Percentiles rank a stretch among this genome's conserved stretches.
These are phyloP conservation scores for Caenorhabditis japonica DNA, from an alignment of 2,888 invertebrate genomes.

Conservation along the genomic window DNA sequence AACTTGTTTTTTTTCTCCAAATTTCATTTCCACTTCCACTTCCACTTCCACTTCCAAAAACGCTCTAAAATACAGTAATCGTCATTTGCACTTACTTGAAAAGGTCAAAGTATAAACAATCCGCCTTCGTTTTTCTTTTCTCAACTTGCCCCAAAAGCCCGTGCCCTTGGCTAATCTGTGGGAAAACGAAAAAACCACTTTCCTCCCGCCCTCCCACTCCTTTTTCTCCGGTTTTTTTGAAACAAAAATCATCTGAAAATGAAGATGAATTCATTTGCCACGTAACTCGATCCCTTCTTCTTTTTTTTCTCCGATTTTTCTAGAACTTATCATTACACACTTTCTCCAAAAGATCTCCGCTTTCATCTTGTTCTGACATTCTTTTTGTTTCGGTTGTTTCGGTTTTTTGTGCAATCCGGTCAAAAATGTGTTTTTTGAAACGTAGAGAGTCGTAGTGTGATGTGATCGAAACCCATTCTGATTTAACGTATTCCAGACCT, in stretches of 20 bases:
- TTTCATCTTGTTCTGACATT: too few relatives aligned
- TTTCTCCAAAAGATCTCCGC: background rate
- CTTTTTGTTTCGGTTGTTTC: too few relatives aligned
- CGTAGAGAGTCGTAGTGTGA: background rate
- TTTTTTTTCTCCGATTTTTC: conserved; percentile 4
- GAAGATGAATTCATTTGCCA: conserved; percentile 3
- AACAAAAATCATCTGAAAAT: background rate
- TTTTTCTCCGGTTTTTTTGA: background rate
- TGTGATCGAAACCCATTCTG: too few relatives aligned
- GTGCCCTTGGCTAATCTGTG: conserved; percentile 10
- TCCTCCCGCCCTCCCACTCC: background rate
- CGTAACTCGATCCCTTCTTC: conserved; percentile 8
- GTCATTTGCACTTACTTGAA: too few relatives aligned
- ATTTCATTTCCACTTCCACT: too few relatives aligned
- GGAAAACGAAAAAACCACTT: background rate
- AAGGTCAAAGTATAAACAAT: conserved; percentile 17
- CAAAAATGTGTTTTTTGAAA: conserved; percentile 1
- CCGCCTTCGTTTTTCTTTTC: background rate
- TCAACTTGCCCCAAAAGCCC: conserved; percentile 11
- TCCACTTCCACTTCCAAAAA: too few relatives aligned
- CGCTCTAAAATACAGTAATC: too few relatives aligned
- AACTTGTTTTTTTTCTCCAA: too few relatives aligned
- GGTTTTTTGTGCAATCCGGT: conserved; percentile 10
- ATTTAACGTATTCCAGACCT: too few relatives aligned
- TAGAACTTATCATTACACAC: conserved; percentile 5